Percentiles rank a stretch among this genome's conserved stretches.
These are phyloP conservation scores for Parapristionchus giblindavisi DNA, from an alignment of 2,888 invertebrate genomes.

Conservation along the genomic window DNA sequence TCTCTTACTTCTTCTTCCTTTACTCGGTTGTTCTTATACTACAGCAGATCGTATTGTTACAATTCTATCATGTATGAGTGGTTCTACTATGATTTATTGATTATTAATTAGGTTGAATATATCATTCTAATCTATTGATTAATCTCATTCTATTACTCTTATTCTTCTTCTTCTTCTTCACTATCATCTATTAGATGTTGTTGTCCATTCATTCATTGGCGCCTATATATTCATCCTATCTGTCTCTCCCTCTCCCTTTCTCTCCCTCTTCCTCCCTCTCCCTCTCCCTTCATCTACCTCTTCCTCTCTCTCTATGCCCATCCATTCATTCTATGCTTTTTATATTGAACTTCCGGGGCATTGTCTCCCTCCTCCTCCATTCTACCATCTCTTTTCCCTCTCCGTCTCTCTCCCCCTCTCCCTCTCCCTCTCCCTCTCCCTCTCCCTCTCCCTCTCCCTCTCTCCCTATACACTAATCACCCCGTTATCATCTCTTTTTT, in stretches of 20 bases:
- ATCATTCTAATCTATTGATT: no score
- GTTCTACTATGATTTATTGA: no score
- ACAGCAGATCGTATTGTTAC: no score
- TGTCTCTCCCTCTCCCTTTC: not conserved
- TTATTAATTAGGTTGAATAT: no score
- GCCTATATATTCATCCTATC: slow-evolving; percentile 6
- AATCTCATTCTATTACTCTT: not conserved
- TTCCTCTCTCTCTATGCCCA: not conserved
- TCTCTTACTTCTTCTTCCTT: no score
- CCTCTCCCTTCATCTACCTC: not conserved
- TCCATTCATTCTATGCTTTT: not conserved
- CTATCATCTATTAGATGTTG: not conserved
- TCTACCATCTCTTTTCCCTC: not conserved
- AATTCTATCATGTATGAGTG: no score
- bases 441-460: not conserved
- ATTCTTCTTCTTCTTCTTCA: not conserved
- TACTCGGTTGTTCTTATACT: no score
- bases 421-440: slow-evolving; percentile 12
- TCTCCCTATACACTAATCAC: not conserved
- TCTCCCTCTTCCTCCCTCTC: not conserved
- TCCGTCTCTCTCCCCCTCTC: slow-evolving; percentile 21
- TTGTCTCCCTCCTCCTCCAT: no score
- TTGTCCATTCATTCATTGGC: no score
- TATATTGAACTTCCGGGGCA: not conserved
- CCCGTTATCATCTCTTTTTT: not conserved